Evolutionary conservation across 2,113 vertebrate genomes (phyloP).

Genomic region (Excalfactoria chinensis): DNA sequence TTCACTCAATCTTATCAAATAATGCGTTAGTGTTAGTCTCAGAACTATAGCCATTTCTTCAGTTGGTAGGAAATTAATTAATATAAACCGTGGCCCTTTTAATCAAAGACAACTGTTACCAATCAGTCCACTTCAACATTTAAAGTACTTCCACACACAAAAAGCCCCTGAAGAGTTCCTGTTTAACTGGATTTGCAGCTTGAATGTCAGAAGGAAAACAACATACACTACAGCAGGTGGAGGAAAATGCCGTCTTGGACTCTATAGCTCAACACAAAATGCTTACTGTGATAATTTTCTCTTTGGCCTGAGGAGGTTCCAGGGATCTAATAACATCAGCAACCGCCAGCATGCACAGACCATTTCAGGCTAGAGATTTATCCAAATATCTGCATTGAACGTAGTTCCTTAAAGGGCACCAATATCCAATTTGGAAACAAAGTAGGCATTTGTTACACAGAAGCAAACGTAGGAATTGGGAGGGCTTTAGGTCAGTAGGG

Average conservation of each 20-base stretch:
- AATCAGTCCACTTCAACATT: neutral
- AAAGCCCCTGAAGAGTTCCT: neutral
- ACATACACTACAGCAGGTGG: neutral
- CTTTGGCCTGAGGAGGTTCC: neutral
- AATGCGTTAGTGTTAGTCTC: neutral
- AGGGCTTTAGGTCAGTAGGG: neutral
- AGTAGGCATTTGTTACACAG: rapidly evolving
- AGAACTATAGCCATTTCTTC: neutral
- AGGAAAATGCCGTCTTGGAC: neutral
- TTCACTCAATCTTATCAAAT: neutral
- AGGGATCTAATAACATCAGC: neutral
- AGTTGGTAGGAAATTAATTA: neutral
- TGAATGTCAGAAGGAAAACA: neutral
- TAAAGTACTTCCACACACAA: neutral
- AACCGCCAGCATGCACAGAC: neutral
- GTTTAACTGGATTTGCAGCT: neutral
- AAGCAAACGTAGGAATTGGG: rapidly evolving
- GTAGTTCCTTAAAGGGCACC: neutral
- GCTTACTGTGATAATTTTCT: neutral
- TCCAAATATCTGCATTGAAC: neutral
- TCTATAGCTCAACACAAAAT: neutral
- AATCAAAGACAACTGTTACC: neutral
- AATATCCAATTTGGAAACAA: neutral
- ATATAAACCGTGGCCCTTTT: neutral
- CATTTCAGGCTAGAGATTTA: neutral